Conservation (phyloP, 2,113 vertebrate species). For the Otolemur garnettii region DNA sequence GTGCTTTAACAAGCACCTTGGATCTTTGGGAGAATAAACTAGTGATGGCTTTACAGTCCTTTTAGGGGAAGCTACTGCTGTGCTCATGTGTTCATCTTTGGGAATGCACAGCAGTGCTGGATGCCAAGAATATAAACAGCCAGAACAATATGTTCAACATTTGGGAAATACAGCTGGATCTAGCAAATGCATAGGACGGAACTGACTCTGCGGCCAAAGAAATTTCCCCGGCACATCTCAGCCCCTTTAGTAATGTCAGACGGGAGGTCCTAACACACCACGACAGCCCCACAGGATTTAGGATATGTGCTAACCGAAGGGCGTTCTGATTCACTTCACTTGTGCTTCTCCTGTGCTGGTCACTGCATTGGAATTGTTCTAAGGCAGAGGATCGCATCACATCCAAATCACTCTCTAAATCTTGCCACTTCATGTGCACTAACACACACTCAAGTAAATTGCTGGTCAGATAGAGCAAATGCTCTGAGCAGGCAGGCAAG, state of each 20-base stretch:
- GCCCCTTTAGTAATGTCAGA: background rate
- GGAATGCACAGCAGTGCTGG: background rate
- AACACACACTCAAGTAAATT: background rate
- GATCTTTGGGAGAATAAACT: slow-evolving; percentile 59
- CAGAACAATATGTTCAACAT: slow-evolving; percentile 76
- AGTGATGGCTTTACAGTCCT: slow-evolving; percentile 65
- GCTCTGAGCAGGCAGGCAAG: background rate
- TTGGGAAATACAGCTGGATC: slow-evolving; percentile 71
- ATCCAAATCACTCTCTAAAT: background rate
- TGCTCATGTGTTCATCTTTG: background rate
- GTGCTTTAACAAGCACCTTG: slow-evolving; percentile 53
- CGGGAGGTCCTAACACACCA: background rate
- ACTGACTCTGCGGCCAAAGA: slow-evolving; percentile 1
- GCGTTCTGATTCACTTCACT: background rate
- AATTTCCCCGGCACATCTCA: slow-evolving; percentile 53
- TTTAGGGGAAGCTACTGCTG: slow-evolving; percentile 75
- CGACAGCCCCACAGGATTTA: background rate
- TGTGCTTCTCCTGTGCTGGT: slow-evolving; percentile 16
- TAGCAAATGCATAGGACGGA: slow-evolving; percentile 54
- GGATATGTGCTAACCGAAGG: background rate
- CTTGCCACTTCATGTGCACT: background rate
- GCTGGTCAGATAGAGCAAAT: background rate
- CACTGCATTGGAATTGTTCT: background rate
- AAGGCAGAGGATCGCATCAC: background rate
- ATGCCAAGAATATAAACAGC: slow-evolving; percentile 76